These are phyloP conservation scores for Drosophila birchii DNA, from an alignment of 2,888 invertebrate species.

Conservation along the genomic window DNA sequence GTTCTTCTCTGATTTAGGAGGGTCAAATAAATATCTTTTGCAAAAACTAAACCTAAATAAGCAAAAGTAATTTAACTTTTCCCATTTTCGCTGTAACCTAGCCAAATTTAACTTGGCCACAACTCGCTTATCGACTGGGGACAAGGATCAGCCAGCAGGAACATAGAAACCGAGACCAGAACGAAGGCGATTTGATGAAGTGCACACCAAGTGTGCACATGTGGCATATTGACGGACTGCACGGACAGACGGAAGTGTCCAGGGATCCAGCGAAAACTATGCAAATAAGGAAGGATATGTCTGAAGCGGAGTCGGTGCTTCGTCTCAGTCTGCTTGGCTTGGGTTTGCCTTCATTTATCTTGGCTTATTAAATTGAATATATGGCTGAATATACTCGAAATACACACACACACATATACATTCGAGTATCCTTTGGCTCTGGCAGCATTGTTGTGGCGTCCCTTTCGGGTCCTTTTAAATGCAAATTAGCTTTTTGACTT, in stretches of 20 bases:
- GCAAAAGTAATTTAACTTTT: conserved; percentile 77
- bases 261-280: conserved; percentile 60
- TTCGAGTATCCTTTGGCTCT: conserved; percentile 48
- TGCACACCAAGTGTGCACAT: conserved; percentile 58
- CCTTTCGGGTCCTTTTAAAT: conserved; percentile 74
- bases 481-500: conserved; percentile 81
- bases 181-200: conserved; percentile 71
- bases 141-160: conserved; percentile 39
- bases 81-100: conserved; percentile 50
- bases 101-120: conserved; percentile 11
- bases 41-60: conserved; percentile 54
- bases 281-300: conserved; percentile 74
- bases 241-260: conserved; percentile 40
- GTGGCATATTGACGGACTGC: conserved; percentile 67
- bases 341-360: conserved; percentile 71
- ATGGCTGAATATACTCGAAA: conserved; percentile 60
- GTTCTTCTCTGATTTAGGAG: not conserved
- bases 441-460: conserved; percentile 64
- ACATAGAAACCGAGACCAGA: not conserved
- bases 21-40: conserved; percentile 29
- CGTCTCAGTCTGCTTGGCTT: conserved; percentile 24
- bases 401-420: conserved; percentile 9
- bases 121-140: conserved; percentile 61
- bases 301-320: conserved; percentile 30
- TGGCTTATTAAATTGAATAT: conserved; percentile 82